phyloP scores from a whole-genome alignment of 2,113 vertebrate species.

The Cyphomyrus plagiostoma region DNA sequence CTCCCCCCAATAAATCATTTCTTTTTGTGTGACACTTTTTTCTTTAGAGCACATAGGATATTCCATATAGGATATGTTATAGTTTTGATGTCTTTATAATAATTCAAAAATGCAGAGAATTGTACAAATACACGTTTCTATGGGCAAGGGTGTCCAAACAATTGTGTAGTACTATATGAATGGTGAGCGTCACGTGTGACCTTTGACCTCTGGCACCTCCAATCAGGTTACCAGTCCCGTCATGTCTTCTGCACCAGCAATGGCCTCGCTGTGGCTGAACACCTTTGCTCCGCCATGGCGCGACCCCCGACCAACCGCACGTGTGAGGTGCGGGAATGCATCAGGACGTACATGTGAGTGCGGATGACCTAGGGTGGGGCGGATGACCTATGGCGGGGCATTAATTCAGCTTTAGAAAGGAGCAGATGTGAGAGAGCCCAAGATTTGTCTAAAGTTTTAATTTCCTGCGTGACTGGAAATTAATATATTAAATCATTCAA shows the following conservation, averaged over 20 bases:
- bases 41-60: neutral
- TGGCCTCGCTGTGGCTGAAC: conserved; percentile 75
- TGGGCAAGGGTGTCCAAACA: neutral
- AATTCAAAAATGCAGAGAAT: neutral
- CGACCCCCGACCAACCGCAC: conserved; percentile 69
- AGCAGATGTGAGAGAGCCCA: neutral
- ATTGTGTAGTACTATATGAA: neutral
- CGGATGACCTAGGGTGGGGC: neutral
- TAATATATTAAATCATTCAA: neutral
- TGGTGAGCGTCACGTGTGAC: neutral
- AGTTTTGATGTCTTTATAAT: neutral
- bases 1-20: neutral
- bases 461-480: neutral
- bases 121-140: neutral
- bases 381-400: neutral
- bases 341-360: conserved; percentile 47
- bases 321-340: conserved; percentile 76
- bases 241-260: conserved; percentile 81
- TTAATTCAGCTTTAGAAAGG: neutral
- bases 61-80: neutral
- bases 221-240: conserved; percentile 80
- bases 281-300: conserved; percentile 69
- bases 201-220: neutral
- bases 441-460: neutral
- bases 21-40: neutral